Evolutionary conservation across 1,140 invertebrate genomes (phyloP).

Genomic region (Dreissena rostriformis): DNA sequence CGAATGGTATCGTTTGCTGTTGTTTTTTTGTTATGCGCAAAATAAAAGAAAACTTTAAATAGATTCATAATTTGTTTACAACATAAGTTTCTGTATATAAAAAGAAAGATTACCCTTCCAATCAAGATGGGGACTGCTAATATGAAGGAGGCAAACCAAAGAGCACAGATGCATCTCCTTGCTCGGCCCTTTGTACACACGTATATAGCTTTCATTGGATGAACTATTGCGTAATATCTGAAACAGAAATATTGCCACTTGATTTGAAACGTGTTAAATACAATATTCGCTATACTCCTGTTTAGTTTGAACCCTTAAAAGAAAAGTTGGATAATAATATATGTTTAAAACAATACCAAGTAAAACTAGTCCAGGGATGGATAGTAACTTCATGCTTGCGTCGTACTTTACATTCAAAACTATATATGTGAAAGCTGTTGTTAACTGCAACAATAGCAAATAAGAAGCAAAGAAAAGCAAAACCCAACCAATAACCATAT

Average conservation of each 20-base stretch:
- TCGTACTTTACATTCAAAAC: not conserved
- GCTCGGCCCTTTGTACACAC: slow-evolving; percentile 88
- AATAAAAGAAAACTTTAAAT: not conserved
- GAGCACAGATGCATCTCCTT: slow-evolving; percentile 84
- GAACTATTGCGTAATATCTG: slow-evolving; percentile 90
- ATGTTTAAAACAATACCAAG: not conserved
- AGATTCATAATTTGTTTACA: not conserved
- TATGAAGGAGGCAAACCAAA: slow-evolving; percentile 84
- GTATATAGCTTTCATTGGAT: slow-evolving; percentile 88
- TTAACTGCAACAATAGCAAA: not conserved
- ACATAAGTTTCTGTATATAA: too few relatives aligned
- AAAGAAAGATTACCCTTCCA: slow-evolving; percentile 68
- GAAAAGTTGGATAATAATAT: too few relatives aligned
- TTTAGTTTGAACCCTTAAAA: too few relatives aligned
- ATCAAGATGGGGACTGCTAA: slow-evolving; percentile 74
- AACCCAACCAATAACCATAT: not conserved
- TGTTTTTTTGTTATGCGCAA: not conserved
- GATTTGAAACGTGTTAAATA: not conserved
- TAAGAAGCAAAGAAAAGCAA: not conserved
- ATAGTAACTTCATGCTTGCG: not conserved
- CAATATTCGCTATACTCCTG: not conserved
- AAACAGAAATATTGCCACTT: not conserved
- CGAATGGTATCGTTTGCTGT: too few relatives aligned
- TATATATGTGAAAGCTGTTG: not conserved
- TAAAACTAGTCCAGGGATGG: not conserved